Evolutionary conservation across 2,888 invertebrate species (phyloP), one percentile per base, ranked within the genome.

Genomic region (Megaustenia siamemsis): DNA sequence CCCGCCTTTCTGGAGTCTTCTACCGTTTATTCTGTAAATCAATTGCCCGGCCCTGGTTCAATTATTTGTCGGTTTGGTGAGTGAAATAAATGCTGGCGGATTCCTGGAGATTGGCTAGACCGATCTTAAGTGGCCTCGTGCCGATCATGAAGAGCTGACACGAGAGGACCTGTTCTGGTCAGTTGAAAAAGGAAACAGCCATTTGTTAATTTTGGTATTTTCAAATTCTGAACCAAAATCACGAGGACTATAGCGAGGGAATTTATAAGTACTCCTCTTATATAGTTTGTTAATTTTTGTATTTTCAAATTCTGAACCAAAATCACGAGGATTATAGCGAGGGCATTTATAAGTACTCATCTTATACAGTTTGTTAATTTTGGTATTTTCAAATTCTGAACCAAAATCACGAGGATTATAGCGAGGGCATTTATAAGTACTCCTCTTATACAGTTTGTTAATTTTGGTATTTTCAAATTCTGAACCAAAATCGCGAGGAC

Each of bases 61-160:
- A 68, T 68, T 68, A 79, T 79, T 79, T 79, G 79, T 79, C 79
- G 45, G 79, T 79, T 79, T 79, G 79, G 40, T 38, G 79, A 68
- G 45, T 68, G 1, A 79, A 79, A 68, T 66, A 66, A 68, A 68
- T 45, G 68, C 1, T 32, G 79, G 32, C 40, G 63, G 78, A 63
- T 43, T 56, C 40, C 24, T 1, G 40, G 40, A 60, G 32, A 63
- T 56, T 78, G 78, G 60, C n/a, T 78, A 28, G 78, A 63, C 38
- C 43, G 40, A 63, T 43, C 63, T 18, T 78, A 78, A 78, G 15
- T 56, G 63, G 60, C 10, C 63, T 10, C 8, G 2, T n/a, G 49
- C 28, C 28, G 40, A 38, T 40, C 63, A 1, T 4, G 4, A 4
- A 5, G 63, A 32, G n/a, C 63, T 63, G 21, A 71, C 38, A 32